Evolutionary conservation across 2,113 vertebrate species (phyloP).

Genomic region (Rallus limicola): DNA sequence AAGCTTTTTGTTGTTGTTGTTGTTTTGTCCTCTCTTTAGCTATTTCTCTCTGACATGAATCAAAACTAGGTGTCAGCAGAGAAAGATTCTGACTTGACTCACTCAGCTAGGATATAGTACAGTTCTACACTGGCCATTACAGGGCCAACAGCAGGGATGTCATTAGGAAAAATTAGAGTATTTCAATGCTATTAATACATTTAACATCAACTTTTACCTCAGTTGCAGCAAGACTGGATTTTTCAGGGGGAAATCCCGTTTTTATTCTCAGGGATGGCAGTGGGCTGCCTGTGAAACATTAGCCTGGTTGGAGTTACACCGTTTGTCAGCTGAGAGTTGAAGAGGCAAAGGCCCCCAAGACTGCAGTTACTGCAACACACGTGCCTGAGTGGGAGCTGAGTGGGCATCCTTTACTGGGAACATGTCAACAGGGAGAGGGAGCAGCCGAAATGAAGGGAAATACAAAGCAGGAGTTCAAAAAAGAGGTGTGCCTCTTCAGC

Average conservation of each 20-base stretch:
- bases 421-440: background rate
- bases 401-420: background rate
- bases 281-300: background rate
- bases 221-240: background rate
- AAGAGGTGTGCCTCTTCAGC: background rate
- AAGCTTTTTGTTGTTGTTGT: background rate
- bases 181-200: background rate
- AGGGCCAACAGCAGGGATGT: background rate
- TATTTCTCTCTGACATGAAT: background rate
- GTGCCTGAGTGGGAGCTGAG: background rate
- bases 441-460: background rate
- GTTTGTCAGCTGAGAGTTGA: background rate
- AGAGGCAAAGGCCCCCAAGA: background rate
- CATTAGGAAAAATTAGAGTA: background rate
- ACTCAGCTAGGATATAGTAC: no score
- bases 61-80: background rate
- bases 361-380: background rate
- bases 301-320: background rate
- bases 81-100: background rate
- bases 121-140: background rate
- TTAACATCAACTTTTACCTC: background rate
- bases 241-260: background rate
- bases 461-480: background rate
- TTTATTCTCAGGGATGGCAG: background rate
- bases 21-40: background rate